A percentile compares a stretch with the other conserved stretches of the same genome.
Evolutionary conservation across 2,797 vertebrate genomes (phyloP).

Genomic region (Sciurus carolinensis): DNA sequence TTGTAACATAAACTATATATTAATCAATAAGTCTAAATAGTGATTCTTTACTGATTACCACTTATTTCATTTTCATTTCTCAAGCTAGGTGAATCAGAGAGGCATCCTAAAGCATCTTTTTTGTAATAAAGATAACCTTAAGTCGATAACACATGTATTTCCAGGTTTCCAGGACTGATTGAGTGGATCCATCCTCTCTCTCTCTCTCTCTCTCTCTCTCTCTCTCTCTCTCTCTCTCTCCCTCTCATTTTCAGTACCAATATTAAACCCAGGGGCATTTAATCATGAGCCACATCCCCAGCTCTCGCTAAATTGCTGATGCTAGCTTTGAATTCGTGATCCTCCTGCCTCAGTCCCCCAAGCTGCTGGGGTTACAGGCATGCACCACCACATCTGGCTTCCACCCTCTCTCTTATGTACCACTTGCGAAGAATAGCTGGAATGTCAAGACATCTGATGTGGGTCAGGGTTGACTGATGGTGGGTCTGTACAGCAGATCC

Average conservation of each 20-base stretch:
- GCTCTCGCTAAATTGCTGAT: no score
- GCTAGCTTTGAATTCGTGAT: no score
- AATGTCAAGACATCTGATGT: neutral
- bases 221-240: no score
- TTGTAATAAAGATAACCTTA: neutral
- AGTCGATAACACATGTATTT: neutral
- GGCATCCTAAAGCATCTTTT: neutral
- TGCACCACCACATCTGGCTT: no score
- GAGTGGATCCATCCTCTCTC: neutral
- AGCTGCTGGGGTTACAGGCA: no score
- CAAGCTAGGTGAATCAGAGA: neutral
- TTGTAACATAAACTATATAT: neutral
- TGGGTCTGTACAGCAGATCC: neutral
- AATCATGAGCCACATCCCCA: no score
- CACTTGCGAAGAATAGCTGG: neutral
- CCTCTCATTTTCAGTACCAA: no score
- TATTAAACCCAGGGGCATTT: no score
- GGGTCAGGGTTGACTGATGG: neutral
- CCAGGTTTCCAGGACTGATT: neutral
- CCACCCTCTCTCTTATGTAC: neutral
- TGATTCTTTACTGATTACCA: neutral
- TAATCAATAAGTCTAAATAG: slow-evolving; percentile 3
- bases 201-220: neutral
- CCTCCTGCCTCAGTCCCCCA: no score
- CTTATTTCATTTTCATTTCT: slow-evolving; percentile 48